Conservation (phyloP, 2,888 invertebrate genomes). For the Taenaris catops region DNA sequence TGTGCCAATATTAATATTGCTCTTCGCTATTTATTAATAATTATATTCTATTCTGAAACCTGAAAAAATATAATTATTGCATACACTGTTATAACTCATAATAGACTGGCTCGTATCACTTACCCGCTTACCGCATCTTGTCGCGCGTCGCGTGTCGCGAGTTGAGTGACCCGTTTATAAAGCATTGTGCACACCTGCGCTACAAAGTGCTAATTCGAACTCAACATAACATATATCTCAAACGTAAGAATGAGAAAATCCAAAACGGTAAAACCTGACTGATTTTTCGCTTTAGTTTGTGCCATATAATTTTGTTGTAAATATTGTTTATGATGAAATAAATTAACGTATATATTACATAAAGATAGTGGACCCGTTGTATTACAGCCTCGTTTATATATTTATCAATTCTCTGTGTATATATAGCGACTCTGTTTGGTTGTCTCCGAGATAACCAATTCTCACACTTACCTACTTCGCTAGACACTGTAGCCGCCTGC, state of each 20-base stretch:
- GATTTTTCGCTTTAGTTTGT: background rate
- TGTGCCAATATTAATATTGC: too few relatives aligned
- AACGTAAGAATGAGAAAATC: background rate
- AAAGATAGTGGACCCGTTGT: background rate
- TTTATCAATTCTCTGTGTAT: too few relatives aligned
- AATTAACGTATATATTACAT: background rate
- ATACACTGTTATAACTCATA: too few relatives aligned
- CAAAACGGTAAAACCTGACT: background rate
- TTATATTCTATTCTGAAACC: too few relatives aligned
- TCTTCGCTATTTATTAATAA: too few relatives aligned
- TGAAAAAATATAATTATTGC: too few relatives aligned
- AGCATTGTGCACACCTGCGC: slow-evolving; percentile 4
- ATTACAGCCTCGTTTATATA: too few relatives aligned
- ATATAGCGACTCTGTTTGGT: too few relatives aligned
- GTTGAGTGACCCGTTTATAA: slow-evolving; percentile 25
- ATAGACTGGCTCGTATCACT: slow-evolving; percentile 1
- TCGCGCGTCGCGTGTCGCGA: slow-evolving; percentile 9
- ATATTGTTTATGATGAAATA: background rate
- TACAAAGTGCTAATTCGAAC: too few relatives aligned
- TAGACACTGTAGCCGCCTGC: too few relatives aligned
- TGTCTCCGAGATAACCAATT: too few relatives aligned
- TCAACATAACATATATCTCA: background rate
- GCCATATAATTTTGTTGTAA: background rate
- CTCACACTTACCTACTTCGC: too few relatives aligned
- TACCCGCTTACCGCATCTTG: slow-evolving; percentile 8